These are phyloP conservation scores for Neodon shergylaensis DNA, from an alignment of 2,113 vertebrate species.

Conservation along the genomic window DNA sequence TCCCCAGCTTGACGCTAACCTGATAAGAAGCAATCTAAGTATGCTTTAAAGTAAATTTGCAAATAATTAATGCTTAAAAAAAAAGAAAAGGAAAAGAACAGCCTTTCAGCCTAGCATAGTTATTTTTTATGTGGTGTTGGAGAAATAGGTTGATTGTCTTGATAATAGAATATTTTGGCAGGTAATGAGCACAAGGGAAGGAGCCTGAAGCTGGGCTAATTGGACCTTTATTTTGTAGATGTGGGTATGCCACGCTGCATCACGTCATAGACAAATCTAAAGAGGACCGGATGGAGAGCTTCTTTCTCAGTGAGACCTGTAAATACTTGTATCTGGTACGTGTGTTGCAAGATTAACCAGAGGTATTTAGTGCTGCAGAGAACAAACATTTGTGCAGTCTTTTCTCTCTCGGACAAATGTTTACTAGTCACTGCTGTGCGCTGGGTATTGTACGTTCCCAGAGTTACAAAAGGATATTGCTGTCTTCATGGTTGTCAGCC, in stretches of 20 bases:
- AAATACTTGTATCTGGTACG: conserved; percentile 98
- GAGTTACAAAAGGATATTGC: background rate
- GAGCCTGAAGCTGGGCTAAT: background rate
- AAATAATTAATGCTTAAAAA: background rate
- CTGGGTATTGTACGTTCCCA: background rate
- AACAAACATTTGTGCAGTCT: background rate
- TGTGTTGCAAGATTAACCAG: background rate
- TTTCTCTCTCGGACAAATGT: too few relatives aligned
- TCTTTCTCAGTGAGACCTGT: conserved; percentile 99
- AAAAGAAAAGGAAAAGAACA: background rate
- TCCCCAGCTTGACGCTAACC: background rate
- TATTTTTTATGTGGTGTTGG: background rate
- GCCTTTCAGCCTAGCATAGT: too few relatives aligned
- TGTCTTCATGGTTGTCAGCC: background rate
- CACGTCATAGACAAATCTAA: conserved; percentile 98
- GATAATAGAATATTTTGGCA: background rate
- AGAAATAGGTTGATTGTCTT: background rate
- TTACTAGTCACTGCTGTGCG: background rate
- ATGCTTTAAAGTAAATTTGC: background rate
- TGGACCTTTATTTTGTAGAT: conserved; percentile 83
- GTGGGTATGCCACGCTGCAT: conserved; percentile 97
- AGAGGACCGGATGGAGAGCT: conserved; percentile 99
- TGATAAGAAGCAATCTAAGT: background rate
- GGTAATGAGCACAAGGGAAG: background rate
- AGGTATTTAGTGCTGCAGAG: background rate